Base-by-base conservation (phyloP, 2,888 invertebrate genomes). In the Anorthoa munda region DNA sequence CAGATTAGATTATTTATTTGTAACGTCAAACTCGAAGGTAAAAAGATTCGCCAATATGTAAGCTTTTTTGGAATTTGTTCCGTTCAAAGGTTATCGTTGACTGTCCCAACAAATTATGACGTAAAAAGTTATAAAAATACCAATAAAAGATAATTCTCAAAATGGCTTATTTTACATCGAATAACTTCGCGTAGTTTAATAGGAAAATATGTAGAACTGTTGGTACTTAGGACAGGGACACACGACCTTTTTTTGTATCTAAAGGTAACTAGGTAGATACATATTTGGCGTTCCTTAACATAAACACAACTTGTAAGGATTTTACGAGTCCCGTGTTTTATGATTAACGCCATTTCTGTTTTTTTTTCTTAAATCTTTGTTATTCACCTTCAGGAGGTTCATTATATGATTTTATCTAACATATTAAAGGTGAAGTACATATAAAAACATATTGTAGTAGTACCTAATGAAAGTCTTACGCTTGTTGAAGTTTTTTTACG, bases 181-280 rank as follows among this genome's bases (percentile, higher is more conserved):
- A 79, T 65, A 74, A 82, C 51, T 85, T 76, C 48, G 61, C 66
- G 66, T 71, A 66, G 70, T 77, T 77, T 66, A 60, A 73, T 73
- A 53, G 72, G 79, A 72, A 79, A 79, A 75, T 75, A 75, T 79
- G 53, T 75, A 75, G 72, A 74, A 77, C 67, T 61, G 63, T 72
- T 70, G 56, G 66, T 77, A 68, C 5, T 50, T 72, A 86, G 71
- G 84, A 55, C 4, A 46, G 13, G 17, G n/a, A 50, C 71, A 75
- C 65, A 71, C 26, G n/a, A 45, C 17, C 17, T 17, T 31, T 61
- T 45, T 67, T 55, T 45, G 56, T 23, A 15, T 31, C 39, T 39
- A n/a, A 11, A 11, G 5, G 13, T 58, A 11, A 9, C 26, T 53
- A 18, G 1, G 7, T 13, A 13, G 1, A 3, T 26, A 48, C 9